Evolutionary conservation across 2,797 vertebrate genomes (phyloP).

Genomic region (Paramormyrops hopkinsi): DNA sequence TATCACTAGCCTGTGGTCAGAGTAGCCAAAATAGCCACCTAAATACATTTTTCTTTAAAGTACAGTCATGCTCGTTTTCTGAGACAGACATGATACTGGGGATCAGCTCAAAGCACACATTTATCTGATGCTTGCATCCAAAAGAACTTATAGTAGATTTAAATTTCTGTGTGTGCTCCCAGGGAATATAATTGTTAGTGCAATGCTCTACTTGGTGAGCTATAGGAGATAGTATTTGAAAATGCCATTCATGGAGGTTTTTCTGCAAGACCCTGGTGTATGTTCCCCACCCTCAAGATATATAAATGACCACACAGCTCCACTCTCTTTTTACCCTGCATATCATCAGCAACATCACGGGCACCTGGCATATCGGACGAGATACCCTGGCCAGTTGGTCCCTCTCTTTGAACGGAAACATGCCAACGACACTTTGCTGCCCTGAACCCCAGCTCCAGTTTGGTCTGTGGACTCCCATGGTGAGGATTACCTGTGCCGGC

Average conservation of each 20-base stretch:
- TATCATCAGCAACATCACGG: not conserved
- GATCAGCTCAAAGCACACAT: not conserved
- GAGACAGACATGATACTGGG: not conserved
- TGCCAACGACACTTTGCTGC: not conserved
- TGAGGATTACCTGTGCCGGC: slow-evolving; percentile 56
- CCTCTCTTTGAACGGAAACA: not conserved
- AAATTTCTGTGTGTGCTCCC: not conserved
- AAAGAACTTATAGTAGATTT: not conserved
- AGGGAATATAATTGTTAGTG: not conserved
- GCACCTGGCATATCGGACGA: not conserved
- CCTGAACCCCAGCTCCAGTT: not conserved
- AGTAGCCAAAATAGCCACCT: not conserved
- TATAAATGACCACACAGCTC: not conserved
- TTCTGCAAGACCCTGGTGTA: not conserved
- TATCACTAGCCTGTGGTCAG: not conserved
- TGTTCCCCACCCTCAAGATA: not conserved
- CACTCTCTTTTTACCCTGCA: not conserved
- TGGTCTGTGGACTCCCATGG: not conserved
- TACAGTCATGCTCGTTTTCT: not conserved
- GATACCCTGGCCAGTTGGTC: not conserved
- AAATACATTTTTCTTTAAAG: not conserved
- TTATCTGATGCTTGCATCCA: not conserved
- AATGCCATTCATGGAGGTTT: not conserved
- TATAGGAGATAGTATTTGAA: not conserved
- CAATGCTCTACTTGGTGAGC: not conserved